Conservation (phyloP, 2,888 invertebrate genomes). For the Macrophya annulata region DNA sequence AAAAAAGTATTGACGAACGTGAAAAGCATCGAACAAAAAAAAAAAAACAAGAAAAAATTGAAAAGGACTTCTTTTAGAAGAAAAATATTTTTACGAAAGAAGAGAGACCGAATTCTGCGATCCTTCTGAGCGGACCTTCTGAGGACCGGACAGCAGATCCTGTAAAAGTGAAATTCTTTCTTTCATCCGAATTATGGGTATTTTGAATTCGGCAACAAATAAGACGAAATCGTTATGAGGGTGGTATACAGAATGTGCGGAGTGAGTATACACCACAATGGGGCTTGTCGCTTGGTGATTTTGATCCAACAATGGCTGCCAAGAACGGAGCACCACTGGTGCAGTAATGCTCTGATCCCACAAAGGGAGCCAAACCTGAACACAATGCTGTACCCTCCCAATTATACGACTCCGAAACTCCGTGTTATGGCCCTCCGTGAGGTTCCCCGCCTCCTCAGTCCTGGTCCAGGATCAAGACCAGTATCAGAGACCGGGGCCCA, state of each 20-base stretch:
- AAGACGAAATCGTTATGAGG: conserved; percentile 58
- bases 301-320: conserved; percentile 55
- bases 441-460: conserved; percentile 1
- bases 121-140: neutral
- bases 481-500: conserved; percentile 27
- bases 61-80: neutral
- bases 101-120: neutral
- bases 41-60: neutral
- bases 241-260: conserved; percentile 23
- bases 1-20: neutral
- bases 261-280: conserved; percentile 56
- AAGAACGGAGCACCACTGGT: conserved; percentile 60
- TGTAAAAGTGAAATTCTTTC: neutral
- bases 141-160: neutral
- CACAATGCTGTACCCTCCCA: conserved; percentile 69
- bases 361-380: conserved; percentile 70
- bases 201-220: conserved; percentile 67
- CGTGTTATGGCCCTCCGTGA: conserved; percentile 43
- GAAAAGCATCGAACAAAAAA: neutral
- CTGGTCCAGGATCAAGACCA: conserved; percentile 44
- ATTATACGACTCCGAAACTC: conserved; percentile 65
- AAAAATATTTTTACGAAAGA: neutral
- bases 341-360: conserved; percentile 73
- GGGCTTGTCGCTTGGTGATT: conserved; percentile 59
- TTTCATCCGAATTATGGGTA: neutral